Base-by-base conservation (phyloP, 2,113 vertebrate genomes). In the Chaetops frenatus region DNA sequence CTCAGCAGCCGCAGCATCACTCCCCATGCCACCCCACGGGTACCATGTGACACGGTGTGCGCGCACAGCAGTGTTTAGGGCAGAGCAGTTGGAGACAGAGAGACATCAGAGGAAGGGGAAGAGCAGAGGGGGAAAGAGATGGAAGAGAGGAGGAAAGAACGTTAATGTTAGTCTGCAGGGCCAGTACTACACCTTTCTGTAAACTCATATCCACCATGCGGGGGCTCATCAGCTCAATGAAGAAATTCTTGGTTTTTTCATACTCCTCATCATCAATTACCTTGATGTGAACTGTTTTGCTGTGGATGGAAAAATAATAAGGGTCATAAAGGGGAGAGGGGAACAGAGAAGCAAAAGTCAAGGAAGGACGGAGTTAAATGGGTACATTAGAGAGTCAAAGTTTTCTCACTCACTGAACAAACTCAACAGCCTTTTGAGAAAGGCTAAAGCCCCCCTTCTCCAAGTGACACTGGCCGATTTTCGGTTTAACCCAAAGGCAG, bases 201-300 rank as follows among this genome's bases (percentile, higher is more conserved):
- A 98, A 98, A 98, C 98, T 98, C 98, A 98, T 98, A 98, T 98
- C 98, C 98, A 98, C 97, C 98, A 98, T 97, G 97, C 97, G 97
- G 96, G 98, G 98, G 83, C 96, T 98, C 97, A 98, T 98, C 98
- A 98, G 97, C 98, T 98, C 98, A 98, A 98, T 97, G 98, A 98
- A 97, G 98, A 98, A 98, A 98, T 97, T 98, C 98, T 98, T 98
- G 98, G 96, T 98, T 98, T 98, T 98, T 95, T 98, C 98, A 98
- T 98, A 98, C 62, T 97, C 97, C 98, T 98, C 98, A 98, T 98
- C 98, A 98, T 98, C 98, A 98, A 98, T 98, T 98, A 98, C 97
- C 97, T 98, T 98, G 98, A 98, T 98, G 98, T 98, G 97, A 98
- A 98, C 88, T 97, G 97, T 98, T 98, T 98, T 98, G 98, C 98